Conservation (phyloP, 1,140 invertebrate species). For the Drosophila suzukii region DNA sequence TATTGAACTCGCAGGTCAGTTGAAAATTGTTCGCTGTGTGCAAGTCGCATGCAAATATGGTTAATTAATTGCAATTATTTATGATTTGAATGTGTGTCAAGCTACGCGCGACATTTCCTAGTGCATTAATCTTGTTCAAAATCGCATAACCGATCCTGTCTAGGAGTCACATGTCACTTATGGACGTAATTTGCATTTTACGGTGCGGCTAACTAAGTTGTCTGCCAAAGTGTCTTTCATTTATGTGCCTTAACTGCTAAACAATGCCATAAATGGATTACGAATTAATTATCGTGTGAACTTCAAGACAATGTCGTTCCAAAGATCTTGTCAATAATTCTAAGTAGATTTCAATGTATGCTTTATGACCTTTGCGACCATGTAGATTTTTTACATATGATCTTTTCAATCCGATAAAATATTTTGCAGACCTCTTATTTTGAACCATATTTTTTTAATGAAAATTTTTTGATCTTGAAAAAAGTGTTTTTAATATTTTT, state of each 20-base stretch:
- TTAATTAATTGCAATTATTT: slow-evolving; percentile 75
- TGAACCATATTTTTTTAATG: too few relatives aligned
- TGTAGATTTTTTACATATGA: too few relatives aligned
- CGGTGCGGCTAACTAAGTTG: slow-evolving; percentile 12
- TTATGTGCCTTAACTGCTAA: neutral
- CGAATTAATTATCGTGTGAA: slow-evolving; percentile 42
- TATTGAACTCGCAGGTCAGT: slow-evolving; percentile 19
- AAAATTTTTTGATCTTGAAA: too few relatives aligned
- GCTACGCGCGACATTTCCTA: slow-evolving; percentile 63
- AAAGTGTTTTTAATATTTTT: too few relatives aligned
- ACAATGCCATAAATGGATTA: slow-evolving; percentile 31
- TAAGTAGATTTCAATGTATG: slow-evolving; percentile 1
- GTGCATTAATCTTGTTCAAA: slow-evolving; percentile 73
- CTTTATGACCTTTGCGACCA: neutral
- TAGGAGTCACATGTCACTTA: slow-evolving; percentile 33
- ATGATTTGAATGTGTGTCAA: slow-evolving; percentile 66
- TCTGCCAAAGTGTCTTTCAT: slow-evolving; percentile 14
- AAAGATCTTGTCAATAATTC: neutral
- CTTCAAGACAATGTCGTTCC: neutral
- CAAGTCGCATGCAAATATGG: slow-evolving; percentile 64
- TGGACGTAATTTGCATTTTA: slow-evolving; percentile 43
- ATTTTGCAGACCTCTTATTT: too few relatives aligned
- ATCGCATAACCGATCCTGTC: slow-evolving; percentile 37
- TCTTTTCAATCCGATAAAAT: too few relatives aligned
- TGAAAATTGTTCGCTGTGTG: slow-evolving; percentile 36